phyloP scores from a whole-genome alignment of 2,888 invertebrate genomes.

The Trichogramma dendrolimi region DNA sequence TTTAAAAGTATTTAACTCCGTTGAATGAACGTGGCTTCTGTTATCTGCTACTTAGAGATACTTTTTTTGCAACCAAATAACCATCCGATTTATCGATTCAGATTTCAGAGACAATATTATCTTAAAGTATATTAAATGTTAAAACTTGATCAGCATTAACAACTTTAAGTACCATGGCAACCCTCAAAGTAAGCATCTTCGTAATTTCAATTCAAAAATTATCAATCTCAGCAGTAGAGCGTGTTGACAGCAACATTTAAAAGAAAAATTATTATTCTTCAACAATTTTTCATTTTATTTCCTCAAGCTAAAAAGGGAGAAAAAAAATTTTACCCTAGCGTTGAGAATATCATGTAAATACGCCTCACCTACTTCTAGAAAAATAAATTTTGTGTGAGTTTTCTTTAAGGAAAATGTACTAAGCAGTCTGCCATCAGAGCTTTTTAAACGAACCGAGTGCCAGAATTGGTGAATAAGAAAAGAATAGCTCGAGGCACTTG shows the following conservation, averaged over 20 bases:
- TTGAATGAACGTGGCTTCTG: no score
- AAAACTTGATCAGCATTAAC: constrained; percentile 3
- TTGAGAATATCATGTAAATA: no score
- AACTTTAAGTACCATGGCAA: not conserved
- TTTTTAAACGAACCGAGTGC: no score
- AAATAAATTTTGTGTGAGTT: no score
- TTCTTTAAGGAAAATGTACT: no score
- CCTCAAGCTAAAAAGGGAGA: constrained; percentile 14
- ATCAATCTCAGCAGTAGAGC: not conserved
- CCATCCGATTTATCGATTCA: not conserved
- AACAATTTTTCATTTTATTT: constrained; percentile 24
- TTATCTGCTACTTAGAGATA: not conserved
- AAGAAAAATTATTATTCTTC: constrained; percentile 21
- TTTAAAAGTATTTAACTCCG: no score
- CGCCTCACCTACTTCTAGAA: no score
- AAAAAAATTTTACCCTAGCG: no score
- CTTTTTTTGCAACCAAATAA: not conserved
- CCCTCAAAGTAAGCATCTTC: constrained; percentile 10
- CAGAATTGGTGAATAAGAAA: not conserved
- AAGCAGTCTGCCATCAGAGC: no score
- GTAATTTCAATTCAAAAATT: constrained; percentile 1
- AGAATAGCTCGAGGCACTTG: constrained; percentile 30
- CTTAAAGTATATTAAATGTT: not conserved
- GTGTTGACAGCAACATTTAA: no score
- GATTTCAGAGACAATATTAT: not conserved